Base-by-base conservation (phyloP, 1,140 invertebrate genomes). In the Drosophila kepulauana region DNA sequence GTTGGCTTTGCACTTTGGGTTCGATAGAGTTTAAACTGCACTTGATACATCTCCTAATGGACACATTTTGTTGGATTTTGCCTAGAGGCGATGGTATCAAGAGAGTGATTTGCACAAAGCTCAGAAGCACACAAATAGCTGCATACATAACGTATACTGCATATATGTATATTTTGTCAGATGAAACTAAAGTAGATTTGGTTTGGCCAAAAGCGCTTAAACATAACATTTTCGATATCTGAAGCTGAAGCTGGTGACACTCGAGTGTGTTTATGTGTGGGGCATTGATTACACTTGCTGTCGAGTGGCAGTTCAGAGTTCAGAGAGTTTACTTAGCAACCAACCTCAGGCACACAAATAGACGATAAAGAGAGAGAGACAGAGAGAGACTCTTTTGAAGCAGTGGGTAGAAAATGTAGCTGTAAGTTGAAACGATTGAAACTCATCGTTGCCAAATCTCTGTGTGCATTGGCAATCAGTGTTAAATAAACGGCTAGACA, bases 381-480 rank as follows among this genome's bases (percentile, higher is more conserved):
- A 41, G 1, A 38, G 35, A 35, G 28, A 38, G 15, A 56, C 52
- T 25, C 20, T 25, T 59, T 61, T 68, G 15, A 15, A 51, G 41
- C 10, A 15, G 8, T 38, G 35, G 8, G 8, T 38, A 38, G 35
- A 51, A 41, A 65, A 15, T 43, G 38, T 41, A 33, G 28, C 20
- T 65, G 51, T 48, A 54, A 33, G 30, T 33, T 35, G 11, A 35
- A 41, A 33, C 54, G 35, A 11, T 43, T 41, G 16, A 57, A 59
- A 51, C 65, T 68, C 57, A 61, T 69, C 72, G 72, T 72, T 70
- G 79, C 77, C 66, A 80, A 87, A 80, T 82, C 69, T 82, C 69
- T 80, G 84, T 87, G 73, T 87, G 80, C 84, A 88, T 87, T 84
- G 80, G 84, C 84, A 87, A 87, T 87, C 82, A 87, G 82, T 87